Conservation (phyloP, 2,888 invertebrate genomes). For the Acholoe squamosa region DNA sequence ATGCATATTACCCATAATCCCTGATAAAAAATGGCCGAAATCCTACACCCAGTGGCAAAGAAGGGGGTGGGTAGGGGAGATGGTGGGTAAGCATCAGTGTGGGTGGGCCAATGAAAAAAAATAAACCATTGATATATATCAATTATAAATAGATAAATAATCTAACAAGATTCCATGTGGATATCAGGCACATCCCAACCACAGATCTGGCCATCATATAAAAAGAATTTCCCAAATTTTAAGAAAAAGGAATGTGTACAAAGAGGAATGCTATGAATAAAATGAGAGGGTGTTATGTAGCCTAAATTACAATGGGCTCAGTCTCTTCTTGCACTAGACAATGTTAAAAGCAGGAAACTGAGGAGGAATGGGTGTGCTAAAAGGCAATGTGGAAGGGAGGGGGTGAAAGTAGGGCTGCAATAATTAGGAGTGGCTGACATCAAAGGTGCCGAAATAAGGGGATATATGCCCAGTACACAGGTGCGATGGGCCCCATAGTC, state of each 20-base stretch:
- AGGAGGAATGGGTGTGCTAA: not conserved
- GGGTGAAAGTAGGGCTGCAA: not conserved
- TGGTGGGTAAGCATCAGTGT: not conserved
- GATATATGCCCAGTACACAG: conserved; percentile 15
- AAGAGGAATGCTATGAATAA: not conserved
- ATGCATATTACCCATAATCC: conserved; percentile 31
- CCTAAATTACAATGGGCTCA: not conserved
- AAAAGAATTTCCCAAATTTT: not conserved
- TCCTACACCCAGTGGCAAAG: not conserved
- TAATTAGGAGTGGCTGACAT: conserved; percentile 14
- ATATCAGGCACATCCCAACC: not conserved
- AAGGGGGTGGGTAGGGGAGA: not conserved
- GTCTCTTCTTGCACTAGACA: not conserved
- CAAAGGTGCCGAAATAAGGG: conserved; percentile 25
- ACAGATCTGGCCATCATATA: not conserved
- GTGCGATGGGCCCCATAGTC: not conserved
- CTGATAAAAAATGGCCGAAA: not conserved
- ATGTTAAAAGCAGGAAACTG: not conserved
- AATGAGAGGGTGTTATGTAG: not conserved
- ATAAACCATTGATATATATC: not conserved
- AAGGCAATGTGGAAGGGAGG: not conserved
- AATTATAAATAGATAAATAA: conserved; percentile 14
- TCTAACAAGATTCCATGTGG: not conserved
- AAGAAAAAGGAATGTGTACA: not conserved
- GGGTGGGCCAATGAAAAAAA: conserved; percentile 1